These are phyloP conservation scores for Alouatta palliata DNA, from an alignment of 2,113 vertebrate species.

Conservation along the genomic window DNA sequence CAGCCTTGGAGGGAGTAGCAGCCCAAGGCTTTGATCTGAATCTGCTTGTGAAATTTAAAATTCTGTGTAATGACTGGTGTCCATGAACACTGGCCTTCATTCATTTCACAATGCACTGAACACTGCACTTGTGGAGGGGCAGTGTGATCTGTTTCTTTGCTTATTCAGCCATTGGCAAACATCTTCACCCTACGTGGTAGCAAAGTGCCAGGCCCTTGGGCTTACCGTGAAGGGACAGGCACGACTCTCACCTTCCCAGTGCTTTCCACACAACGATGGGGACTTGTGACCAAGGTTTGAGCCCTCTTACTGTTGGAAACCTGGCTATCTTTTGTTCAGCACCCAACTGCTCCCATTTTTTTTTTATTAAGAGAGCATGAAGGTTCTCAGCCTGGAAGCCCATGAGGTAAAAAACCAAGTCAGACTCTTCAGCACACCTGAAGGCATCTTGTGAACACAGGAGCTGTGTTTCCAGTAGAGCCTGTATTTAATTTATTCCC, in stretches of 20 bases:
- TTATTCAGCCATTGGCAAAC: neutral
- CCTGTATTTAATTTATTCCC: neutral
- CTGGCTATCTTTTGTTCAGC: neutral
- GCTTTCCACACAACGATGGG: no score
- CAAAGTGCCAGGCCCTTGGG: neutral
- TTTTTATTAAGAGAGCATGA: neutral
- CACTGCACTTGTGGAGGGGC: fast-evolving
- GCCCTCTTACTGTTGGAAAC: neutral
- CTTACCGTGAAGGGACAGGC: neutral
- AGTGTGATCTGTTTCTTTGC: neutral
- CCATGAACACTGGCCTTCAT: neutral
- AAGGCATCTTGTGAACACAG: neutral
- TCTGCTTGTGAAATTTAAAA: neutral
- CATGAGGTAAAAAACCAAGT: neutral
- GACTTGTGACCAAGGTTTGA: neutral
- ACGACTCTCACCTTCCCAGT: no score
- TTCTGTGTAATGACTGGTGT: neutral
- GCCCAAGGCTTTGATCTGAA: neutral
- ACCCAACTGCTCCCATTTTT: no score
- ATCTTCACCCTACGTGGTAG: neutral
- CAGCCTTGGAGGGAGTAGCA: neutral
- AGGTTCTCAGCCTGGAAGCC: neutral
- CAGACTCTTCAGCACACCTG: no score
- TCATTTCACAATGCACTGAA: neutral
- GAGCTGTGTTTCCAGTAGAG: neutral